Evolutionary conservation across 2,797 vertebrate genomes (phyloP).

Genomic region (Parambassis ranga): DNA sequence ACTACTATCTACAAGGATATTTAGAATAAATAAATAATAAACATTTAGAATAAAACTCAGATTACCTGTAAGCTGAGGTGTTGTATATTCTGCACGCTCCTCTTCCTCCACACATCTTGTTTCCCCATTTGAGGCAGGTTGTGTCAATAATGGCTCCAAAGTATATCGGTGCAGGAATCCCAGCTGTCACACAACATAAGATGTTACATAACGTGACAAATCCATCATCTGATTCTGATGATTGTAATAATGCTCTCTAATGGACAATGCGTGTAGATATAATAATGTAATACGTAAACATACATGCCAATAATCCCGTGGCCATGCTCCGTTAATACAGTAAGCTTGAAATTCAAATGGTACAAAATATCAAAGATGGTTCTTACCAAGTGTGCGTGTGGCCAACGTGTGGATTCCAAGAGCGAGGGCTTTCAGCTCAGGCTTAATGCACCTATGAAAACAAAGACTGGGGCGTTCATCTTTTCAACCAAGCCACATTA

Average conservation of each 20-base stretch:
- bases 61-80: conserved; percentile 85
- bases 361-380: background rate
- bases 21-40: too few species aligned
- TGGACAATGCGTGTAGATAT: too few species aligned
- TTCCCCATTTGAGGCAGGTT: conserved; percentile 92
- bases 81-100: conserved; percentile 92
- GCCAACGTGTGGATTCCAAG: conserved; percentile 90
- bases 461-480: background rate
- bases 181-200: conserved; percentile 77
- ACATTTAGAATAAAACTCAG: background rate
- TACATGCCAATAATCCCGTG: background rate
- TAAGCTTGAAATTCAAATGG: background rate
- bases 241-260: background rate
- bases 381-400: conserved; percentile 84
- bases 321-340: background rate
- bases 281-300: too few species aligned
- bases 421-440: conserved; percentile 91
- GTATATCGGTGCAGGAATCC: conserved; percentile 92
- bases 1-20: too few species aligned
- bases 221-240: fast-evolving
- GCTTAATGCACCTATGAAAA: conserved; percentile 85
- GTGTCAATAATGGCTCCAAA: conserved; percentile 91
- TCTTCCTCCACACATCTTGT: conserved; percentile 82
- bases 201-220: background rate
- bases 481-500: too few species aligned